Percentiles rank a stretch among this genome's conserved stretches.
These are phyloP conservation scores for Ataeniobius toweri DNA, from an alignment of 2,797 vertebrate genomes.

Conservation along the genomic window DNA sequence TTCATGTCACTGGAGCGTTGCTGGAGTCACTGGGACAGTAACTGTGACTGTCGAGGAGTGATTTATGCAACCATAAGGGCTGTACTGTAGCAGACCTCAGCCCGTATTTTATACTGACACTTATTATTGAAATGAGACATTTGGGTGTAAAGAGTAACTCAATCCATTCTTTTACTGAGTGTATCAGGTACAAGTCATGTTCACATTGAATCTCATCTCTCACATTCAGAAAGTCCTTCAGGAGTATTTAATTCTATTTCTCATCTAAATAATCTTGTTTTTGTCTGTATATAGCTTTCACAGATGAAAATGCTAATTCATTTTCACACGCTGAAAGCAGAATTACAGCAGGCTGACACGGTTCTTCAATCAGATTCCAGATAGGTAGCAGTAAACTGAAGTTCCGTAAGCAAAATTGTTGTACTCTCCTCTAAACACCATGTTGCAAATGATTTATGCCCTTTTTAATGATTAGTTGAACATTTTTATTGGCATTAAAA, in stretches of 20 bases:
- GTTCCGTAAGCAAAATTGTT: neutral
- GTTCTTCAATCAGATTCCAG: slow-evolving; percentile 30
- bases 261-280: slow-evolving; percentile 27
- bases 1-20: slow-evolving; percentile 76
- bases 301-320: slow-evolving; percentile 65
- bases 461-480: too few species aligned
- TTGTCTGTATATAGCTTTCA: slow-evolving; percentile 27
- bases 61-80: slow-evolving; percentile 85
- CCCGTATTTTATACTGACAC: slow-evolving; percentile 84
- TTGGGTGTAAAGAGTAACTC: slow-evolving; percentile 69
- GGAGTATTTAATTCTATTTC: slow-evolving; percentile 60
- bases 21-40: slow-evolving; percentile 73
- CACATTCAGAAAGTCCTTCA: slow-evolving; percentile 47
- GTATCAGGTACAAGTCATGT: slow-evolving; percentile 43
- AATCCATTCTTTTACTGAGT: slow-evolving; percentile 42
- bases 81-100: slow-evolving; percentile 70
- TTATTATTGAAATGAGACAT: slow-evolving; percentile 86
- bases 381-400: slow-evolving; percentile 6
- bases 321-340: slow-evolving; percentile 29
- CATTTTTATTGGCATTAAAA: too few species aligned
- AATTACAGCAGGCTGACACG: slow-evolving; percentile 30
- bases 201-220: slow-evolving; percentile 43
- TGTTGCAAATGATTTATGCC: too few species aligned
- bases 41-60: slow-evolving; percentile 78
- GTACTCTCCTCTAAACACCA: neutral